A percentile compares a stretch with the other conserved stretches of the same genome.
Evolutionary conservation across 2,797 vertebrate species (phyloP).

Genomic region (Podarcis lilfordi): DNA sequence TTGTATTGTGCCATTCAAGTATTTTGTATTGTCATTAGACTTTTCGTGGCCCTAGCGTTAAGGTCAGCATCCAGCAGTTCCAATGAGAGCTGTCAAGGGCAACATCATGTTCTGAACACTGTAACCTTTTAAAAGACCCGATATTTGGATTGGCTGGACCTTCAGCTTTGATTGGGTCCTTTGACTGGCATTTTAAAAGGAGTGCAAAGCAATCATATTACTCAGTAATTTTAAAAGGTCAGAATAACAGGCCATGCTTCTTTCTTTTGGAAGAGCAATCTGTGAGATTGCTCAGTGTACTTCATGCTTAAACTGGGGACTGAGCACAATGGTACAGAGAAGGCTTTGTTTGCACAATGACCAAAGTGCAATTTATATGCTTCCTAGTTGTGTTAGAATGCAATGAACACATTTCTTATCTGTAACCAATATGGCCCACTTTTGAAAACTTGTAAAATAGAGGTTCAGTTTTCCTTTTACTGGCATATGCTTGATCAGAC

Average conservation of each 20-base stretch:
- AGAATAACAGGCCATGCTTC: slow-evolving; percentile 33
- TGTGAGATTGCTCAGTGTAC: slow-evolving; percentile 36
- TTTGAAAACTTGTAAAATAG: background rate
- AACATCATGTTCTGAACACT: slow-evolving; percentile 30
- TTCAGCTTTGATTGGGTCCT: slow-evolving; percentile 34
- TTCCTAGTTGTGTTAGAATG: background rate
- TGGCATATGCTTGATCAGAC: background rate
- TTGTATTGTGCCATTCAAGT: background rate
- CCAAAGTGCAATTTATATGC: too few species aligned
- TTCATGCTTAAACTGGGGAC: slow-evolving; percentile 1
- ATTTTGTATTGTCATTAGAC: background rate
- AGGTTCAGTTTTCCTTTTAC: background rate
- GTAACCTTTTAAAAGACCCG: slow-evolving; percentile 51
- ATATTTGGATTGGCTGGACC: slow-evolving; percentile 26
- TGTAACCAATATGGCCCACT: background rate
- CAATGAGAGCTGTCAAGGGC: background rate
- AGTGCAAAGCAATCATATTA: slow-evolving; percentile 39
- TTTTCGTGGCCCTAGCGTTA: slow-evolving; percentile 13
- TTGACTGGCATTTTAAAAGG: slow-evolving; percentile 34
- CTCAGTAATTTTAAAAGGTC: slow-evolving; percentile 59
- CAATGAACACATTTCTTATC: background rate
- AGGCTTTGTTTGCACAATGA: background rate
- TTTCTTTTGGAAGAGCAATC: slow-evolving; percentile 30
- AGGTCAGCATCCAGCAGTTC: slow-evolving; percentile 31
- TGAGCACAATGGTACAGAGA: background rate